Evolutionary conservation across 1,140 invertebrate species (phyloP).

Genomic region (Heliconius hewitsoni): DNA sequence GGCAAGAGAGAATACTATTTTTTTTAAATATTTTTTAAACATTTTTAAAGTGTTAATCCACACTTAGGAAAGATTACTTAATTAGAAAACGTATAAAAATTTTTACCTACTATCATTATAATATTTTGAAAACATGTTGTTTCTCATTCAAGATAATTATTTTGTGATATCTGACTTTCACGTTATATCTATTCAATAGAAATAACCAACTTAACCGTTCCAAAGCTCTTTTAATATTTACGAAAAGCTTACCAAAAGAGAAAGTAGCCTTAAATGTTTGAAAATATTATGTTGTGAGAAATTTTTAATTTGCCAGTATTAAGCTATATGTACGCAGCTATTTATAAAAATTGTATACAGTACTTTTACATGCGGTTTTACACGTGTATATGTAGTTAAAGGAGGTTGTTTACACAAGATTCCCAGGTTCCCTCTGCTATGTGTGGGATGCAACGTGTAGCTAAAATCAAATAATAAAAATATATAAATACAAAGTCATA

Average conservation of each 20-base stretch:
- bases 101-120: too few relatives aligned
- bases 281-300: not conserved
- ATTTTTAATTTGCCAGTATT: not conserved
- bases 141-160: not conserved
- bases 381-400: too few relatives aligned
- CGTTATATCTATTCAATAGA: not conserved
- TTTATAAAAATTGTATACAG: too few relatives aligned
- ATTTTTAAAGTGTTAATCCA: too few relatives aligned
- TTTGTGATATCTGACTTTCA: not conserved
- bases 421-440: not conserved
- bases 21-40: too few relatives aligned
- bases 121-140: not conserved
- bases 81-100: too few relatives aligned
- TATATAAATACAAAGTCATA: not conserved
- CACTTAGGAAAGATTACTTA: too few relatives aligned
- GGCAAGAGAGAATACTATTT: too few relatives aligned
- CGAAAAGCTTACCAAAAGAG: slow-evolving; percentile 6
- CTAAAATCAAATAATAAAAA: not conserved
- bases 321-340: too few relatives aligned
- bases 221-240: slow-evolving; percentile 3
- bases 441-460: not conserved
- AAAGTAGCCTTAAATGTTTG: not conserved
- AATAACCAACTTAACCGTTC: not conserved
- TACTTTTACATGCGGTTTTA: too few relatives aligned
- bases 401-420: too few relatives aligned